Evolutionary conservation across 2,113 vertebrate species (phyloP).

Genomic region (Nothoprocta perdicaria): DNA sequence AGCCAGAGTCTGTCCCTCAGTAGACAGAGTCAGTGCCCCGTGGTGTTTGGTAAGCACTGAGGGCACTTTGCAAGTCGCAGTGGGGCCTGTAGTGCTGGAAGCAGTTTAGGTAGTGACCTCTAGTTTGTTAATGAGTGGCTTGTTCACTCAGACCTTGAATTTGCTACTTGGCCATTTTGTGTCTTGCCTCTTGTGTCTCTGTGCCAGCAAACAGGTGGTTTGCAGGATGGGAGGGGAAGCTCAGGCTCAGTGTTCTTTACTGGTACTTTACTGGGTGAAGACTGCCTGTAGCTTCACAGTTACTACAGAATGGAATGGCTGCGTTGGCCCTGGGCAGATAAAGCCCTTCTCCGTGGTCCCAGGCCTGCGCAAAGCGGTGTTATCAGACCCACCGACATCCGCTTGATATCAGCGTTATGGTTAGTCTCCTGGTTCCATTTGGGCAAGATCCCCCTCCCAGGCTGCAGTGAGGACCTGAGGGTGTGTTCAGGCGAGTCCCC

Average conservation of each 20-base stretch:
- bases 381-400: neutral
- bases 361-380: neutral
- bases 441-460: neutral
- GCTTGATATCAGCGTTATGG: neutral
- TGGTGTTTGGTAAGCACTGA: neutral
- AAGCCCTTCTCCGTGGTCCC: neutral
- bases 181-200: neutral
- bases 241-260: neutral
- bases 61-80: neutral
- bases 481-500: neutral
- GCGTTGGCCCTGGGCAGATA: neutral
- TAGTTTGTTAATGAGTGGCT: neutral
- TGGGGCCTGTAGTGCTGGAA: neutral
- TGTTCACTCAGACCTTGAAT: neutral
- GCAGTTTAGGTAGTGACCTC: neutral
- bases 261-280: neutral
- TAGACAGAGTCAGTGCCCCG: neutral
- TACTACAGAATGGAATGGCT: neutral
- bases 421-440: neutral
- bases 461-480: neutral
- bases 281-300: neutral
- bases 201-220: neutral
- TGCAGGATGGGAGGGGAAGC: neutral
- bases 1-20: neutral
- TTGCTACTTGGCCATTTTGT: neutral